These are phyloP conservation scores for Dynastes maya DNA, from an alignment of 2,888 invertebrate species.

Conservation along the genomic window DNA sequence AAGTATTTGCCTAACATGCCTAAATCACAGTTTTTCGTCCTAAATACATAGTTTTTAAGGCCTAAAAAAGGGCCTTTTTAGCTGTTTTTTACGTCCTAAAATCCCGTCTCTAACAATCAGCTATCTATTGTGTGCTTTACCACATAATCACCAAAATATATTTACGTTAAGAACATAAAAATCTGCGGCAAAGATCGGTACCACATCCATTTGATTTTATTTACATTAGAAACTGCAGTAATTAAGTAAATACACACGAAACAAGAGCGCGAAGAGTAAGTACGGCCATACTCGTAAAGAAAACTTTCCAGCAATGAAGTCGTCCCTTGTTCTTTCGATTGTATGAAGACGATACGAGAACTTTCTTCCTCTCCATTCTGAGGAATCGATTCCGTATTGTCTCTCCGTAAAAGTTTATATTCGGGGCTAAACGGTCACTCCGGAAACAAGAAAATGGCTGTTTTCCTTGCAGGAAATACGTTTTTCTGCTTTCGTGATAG, in stretches of 20 bases:
- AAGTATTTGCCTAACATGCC: no score
- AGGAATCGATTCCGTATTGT: slow-evolving; percentile 27
- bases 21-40: no score
- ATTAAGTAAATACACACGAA: background rate
- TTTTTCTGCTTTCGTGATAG: slow-evolving; percentile 17
- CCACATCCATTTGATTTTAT: no score
- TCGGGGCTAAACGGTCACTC: slow-evolving; percentile 37
- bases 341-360: background rate
- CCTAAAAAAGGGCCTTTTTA: no score
- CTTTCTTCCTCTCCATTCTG: slow-evolving; percentile 13
- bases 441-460: slow-evolving; percentile 38
- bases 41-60: no score
- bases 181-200: no score
- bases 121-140: no score
- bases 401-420: slow-evolving; percentile 36
- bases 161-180: no score
- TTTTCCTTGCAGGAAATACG: slow-evolving; percentile 32
- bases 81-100: no score
- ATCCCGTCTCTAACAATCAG: no score
- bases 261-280: background rate
- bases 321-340: background rate
- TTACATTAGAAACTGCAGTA: no score
- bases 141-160: no score
- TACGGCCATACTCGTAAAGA: background rate
- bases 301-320: slow-evolving; percentile 21